These are phyloP conservation scores for Vidua macroura DNA, from an alignment of 2,113 vertebrate genomes.

Conservation along the genomic window DNA sequence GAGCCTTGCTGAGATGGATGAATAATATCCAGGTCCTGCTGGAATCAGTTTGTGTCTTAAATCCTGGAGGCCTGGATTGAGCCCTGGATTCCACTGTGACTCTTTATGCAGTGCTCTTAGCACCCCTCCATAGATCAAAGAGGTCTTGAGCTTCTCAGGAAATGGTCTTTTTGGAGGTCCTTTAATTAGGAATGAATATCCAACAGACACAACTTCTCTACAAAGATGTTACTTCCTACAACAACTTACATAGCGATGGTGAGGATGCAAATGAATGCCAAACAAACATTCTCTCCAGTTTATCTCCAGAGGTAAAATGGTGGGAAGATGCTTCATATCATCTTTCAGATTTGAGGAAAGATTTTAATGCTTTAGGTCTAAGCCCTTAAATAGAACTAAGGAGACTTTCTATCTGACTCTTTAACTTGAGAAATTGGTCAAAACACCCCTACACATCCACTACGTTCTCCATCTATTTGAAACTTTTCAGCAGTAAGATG, in stretches of 20 bases:
- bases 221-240: not conserved
- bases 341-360: not conserved
- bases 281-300: not conserved
- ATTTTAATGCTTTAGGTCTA: not conserved
- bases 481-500: not conserved
- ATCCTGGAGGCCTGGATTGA: not conserved
- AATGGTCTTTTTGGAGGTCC: not conserved
- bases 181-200: not conserved
- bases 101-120: not conserved
- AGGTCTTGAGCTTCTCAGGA: not conserved
- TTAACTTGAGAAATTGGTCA: conserved; percentile 46
- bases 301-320: conserved; percentile 14
- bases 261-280: not conserved
- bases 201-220: not conserved
- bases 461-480: not conserved
- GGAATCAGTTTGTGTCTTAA: not conserved
- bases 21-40: not conserved
- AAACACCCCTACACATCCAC: not conserved
- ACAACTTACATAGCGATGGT: not conserved
- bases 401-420: conserved; percentile 27
- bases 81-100: not conserved
- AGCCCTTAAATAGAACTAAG: not conserved
- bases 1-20: not conserved
- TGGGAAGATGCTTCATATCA: not conserved
- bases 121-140: not conserved